Evolutionary conservation across 2,797 vertebrate genomes (phyloP), one percentile per base, ranked within the genome.

Genomic region (Rhynchotus rufescens): DNA sequence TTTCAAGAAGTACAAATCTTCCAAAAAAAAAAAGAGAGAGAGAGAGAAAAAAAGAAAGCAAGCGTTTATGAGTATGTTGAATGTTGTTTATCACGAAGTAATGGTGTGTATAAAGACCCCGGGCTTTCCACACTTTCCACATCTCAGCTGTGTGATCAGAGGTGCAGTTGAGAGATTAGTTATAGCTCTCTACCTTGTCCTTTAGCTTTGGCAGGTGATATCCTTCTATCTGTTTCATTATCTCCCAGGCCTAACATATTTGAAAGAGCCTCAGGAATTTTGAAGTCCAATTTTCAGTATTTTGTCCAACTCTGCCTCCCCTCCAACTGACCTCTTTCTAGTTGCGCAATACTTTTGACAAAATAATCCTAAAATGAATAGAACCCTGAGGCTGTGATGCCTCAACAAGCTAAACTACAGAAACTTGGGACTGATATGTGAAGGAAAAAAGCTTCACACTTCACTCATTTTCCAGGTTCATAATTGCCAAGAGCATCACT

Each of bases 1-100:
- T 95, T 96, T 87, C 95, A 88, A 92, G 36, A 75, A 79, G 38
- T 32, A 15, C 83, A 91, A 91, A 64, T 93, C 88, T 90, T 52
- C 1, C 2, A 47, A 15, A 22, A 71, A 57, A 25, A 28, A 47
- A 14, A 61, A 61, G 34, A 57, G 17, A 77, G 15, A 21, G 47
- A 32, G 9, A 54, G 17, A 54, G 13, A 51, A 21, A 21, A 12
- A 21, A 40, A n/a, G 23, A 51, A 14, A 34, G 30, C 56, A 44
- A 42, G 2, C 5, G 23, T 7, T 68, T 28, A 91, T 36, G 10
- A 60, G 5, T 7, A 11, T 73, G 12, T 75, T 69, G 74, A 82
- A 74, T 4, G 28, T 6, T 36, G 36, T 32, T 92, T 92, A 64
- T 89, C 84, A 52, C 23, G 62, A 85, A 80, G 42, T 38, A 76